Percentiles rank a stretch among this genome's conserved stretches.
Conservation (phyloP, 2,888 invertebrate genomes). For the Rhingia rostrata region DNA sequence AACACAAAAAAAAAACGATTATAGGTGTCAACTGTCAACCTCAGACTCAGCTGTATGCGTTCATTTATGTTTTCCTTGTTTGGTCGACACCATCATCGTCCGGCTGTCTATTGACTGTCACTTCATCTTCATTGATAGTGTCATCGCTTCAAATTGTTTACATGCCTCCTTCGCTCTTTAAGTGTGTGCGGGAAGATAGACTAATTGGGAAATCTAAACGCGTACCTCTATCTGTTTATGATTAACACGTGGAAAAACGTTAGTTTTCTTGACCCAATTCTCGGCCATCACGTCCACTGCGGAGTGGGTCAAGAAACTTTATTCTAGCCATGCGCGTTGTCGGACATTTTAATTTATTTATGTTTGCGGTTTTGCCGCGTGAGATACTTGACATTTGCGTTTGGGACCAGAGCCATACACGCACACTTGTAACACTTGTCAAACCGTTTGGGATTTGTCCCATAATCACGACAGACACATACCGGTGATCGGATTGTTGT, state of each 20-base stretch:
- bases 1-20: not conserved
- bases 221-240: slow-evolving; percentile 5
- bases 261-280: slow-evolving; percentile 71
- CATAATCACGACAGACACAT: slow-evolving; percentile 20
- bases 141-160: not conserved
- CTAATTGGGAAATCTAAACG: slow-evolving; percentile 28
- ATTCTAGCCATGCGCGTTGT: slow-evolving; percentile 51
- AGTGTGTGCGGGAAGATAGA: not conserved
- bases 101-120: not conserved
- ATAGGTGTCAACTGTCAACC: slow-evolving; percentile 27
- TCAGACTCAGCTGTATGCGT: slow-evolving; percentile 2
- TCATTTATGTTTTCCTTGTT: slow-evolving; percentile 3
- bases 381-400: slow-evolving; percentile 41
- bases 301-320: slow-evolving; percentile 69
- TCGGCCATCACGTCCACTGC: slow-evolving; percentile 39
- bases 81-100: slow-evolving; percentile 15
- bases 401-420: not conserved
- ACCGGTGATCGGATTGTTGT: slow-evolving; percentile 4
- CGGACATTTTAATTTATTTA: slow-evolving; percentile 9
- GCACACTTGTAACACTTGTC: not conserved
- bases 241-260: slow-evolving; percentile 53
- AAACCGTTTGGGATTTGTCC: slow-evolving; percentile 26
- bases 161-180: not conserved
- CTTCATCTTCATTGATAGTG: not conserved
- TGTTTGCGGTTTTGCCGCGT: slow-evolving; percentile 12